phyloP scores from a whole-genome alignment of 2,113 vertebrate species.

The Microcebus jonahi region DNA sequence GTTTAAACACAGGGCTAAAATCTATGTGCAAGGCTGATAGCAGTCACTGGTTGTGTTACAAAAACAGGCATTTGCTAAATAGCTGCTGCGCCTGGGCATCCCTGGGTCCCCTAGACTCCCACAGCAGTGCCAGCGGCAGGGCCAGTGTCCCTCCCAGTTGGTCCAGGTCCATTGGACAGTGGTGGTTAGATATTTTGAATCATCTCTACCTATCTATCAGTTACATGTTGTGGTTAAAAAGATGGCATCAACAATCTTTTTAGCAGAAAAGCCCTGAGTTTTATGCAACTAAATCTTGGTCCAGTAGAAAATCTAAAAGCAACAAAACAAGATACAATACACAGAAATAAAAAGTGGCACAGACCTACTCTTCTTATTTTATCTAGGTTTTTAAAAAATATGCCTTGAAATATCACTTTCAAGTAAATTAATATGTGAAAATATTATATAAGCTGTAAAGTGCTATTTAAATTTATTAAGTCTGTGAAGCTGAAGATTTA shows the following conservation, averaged over 20 bases:
- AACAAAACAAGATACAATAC: neutral
- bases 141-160: neutral
- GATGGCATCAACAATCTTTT: neutral
- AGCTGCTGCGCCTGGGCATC: neutral
- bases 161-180: neutral
- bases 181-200: neutral
- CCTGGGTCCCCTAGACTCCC: neutral
- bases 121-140: too few relatives aligned
- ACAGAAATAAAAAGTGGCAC: neutral
- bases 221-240: neutral
- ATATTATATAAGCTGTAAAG: neutral
- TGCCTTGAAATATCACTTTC: neutral
- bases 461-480: neutral
- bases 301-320: conserved; percentile 24
- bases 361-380: neutral
- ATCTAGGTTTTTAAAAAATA: neutral
- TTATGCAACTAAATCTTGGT: conserved; percentile 15
- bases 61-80: neutral
- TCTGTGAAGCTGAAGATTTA: neutral
- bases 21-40: neutral
- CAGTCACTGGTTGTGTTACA: neutral
- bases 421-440: neutral
- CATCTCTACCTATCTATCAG: neutral
- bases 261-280: neutral
- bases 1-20: neutral